Evolutionary conservation across 2,113 vertebrate genomes (phyloP).

Genomic region (Xenopus laevis): DNA sequence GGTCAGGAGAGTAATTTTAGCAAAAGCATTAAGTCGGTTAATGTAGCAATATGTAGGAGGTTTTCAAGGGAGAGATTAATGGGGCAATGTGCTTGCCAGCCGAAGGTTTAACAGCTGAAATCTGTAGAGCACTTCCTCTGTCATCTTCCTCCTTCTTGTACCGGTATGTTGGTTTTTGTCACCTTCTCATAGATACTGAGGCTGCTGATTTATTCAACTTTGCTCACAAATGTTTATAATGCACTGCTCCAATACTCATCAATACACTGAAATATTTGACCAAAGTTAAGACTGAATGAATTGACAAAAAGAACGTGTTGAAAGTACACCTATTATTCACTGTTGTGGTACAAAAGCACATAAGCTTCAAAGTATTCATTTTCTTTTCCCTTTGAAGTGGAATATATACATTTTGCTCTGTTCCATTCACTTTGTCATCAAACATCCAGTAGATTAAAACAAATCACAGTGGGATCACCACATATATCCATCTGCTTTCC

Average conservation of each 20-base stretch:
- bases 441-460: neutral
- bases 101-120: conserved; percentile 27
- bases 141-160: neutral
- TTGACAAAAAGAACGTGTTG: too few relatives aligned
- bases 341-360: too few relatives aligned
- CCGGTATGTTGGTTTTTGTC: conserved; percentile 2
- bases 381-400: too few relatives aligned
- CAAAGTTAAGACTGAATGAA: too few relatives aligned
- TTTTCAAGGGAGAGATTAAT: conserved; percentile 24
- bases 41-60: conserved; percentile 30
- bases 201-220: neutral
- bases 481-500: neutral
- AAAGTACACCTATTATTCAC: too few relatives aligned
- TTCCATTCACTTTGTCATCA: neutral
- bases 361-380: too few relatives aligned
- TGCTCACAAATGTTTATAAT: neutral
- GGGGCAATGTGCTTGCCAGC: conserved; percentile 10
- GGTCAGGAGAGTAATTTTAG: conserved; percentile 27
- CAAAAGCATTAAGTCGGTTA: conserved; percentile 29
- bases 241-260: too few relatives aligned
- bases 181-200: too few relatives aligned
- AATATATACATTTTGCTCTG: too few relatives aligned
- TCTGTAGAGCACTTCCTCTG: conserved; percentile 16
- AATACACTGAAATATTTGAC: too few relatives aligned
- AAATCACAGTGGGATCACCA: neutral